Percentiles rank a stretch among this genome's conserved stretches.
Conservation (phyloP, 2,113 vertebrate genomes). For the Crotalus tigris region DNA sequence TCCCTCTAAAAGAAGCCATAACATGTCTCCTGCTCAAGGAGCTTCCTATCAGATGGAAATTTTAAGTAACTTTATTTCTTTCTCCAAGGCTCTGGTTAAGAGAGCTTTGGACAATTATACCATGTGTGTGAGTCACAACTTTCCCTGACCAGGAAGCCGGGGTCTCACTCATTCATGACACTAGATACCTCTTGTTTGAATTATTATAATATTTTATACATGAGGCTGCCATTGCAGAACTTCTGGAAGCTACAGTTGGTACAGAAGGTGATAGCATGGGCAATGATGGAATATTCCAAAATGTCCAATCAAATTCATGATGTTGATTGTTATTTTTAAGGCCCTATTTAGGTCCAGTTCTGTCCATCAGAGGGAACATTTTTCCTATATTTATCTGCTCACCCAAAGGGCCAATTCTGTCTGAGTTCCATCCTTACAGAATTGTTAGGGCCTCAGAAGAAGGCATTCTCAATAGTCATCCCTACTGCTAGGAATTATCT, state of each 20-base stretch:
- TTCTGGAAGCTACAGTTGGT: background rate
- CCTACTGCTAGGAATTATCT: background rate
- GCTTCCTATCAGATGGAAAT: background rate
- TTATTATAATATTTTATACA: background rate
- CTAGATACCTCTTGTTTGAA: background rate
- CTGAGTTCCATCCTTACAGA: background rate
- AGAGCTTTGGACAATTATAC: background rate
- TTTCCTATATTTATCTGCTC: background rate
- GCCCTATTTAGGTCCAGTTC: background rate
- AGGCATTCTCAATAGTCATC: background rate
- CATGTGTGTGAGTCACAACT: background rate
- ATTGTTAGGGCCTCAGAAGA: background rate
- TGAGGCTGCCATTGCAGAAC: background rate
- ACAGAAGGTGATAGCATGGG: background rate
- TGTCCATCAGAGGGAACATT: background rate
- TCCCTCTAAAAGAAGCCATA: background rate
- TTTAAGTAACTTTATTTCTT: background rate
- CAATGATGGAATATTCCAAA: background rate
- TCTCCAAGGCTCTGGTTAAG: background rate
- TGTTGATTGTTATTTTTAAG: background rate
- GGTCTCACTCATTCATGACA: background rate
- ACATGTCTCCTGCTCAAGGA: background rate
- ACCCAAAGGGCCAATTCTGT: background rate
- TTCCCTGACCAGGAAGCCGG: background rate
- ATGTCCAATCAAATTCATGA: background rate